Evolutionary conservation across 2,113 vertebrate species (phyloP).

Genomic region (Pseudorectes ferrugineus): DNA sequence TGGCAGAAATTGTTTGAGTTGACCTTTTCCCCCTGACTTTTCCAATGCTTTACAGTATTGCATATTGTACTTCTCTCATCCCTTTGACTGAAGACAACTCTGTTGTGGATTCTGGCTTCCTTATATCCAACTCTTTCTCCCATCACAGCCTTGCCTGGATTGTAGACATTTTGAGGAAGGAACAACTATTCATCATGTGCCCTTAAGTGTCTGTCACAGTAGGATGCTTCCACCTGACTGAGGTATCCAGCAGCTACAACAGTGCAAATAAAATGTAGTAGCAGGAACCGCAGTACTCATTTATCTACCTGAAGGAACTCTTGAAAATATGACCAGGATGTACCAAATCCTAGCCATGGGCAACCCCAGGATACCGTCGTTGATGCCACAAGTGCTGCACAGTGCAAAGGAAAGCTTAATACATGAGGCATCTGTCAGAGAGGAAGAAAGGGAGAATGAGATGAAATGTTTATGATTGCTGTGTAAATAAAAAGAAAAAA

Average conservation of each 20-base stretch:
- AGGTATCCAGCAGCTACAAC: not conserved
- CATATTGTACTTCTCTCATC: not conserved
- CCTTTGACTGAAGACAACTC: not conserved
- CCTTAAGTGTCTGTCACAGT: not conserved
- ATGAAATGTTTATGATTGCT: not conserved
- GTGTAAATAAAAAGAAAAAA: not conserved
- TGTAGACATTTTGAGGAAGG: not conserved
- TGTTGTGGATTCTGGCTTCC: not conserved
- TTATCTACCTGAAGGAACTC: not conserved
- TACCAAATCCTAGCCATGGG: not conserved
- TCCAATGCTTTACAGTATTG: not conserved
- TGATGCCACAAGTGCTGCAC: not conserved
- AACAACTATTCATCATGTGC: not conserved
- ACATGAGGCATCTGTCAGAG: not conserved
- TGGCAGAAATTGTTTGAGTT: not conserved
- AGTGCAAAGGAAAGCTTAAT: not conserved
- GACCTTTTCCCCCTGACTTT: not conserved
- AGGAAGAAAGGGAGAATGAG: not conserved
- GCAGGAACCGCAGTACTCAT: not conserved
- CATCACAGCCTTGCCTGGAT: not conserved
- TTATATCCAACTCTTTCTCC: not conserved
- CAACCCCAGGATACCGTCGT: not conserved
- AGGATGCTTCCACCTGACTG: not conserved
- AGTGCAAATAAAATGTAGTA: not conserved
- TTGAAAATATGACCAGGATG: not conserved